phyloP scores from a whole-genome alignment of 2,797 vertebrate genomes.

The Diglossa cyanea region DNA sequence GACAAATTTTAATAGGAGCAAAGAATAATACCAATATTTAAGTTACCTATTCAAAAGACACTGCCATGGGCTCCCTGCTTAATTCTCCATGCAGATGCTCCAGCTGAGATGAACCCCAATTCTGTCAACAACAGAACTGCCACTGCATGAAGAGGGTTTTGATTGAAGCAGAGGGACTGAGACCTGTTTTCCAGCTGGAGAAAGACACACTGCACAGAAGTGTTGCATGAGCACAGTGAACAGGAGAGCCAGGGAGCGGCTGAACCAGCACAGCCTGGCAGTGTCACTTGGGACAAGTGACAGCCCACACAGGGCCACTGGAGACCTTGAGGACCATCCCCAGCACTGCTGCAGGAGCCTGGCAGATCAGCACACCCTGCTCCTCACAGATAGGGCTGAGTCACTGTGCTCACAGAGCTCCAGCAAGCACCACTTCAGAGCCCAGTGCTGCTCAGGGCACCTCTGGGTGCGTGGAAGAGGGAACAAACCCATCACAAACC shows the following conservation, averaged over 20 bases:
- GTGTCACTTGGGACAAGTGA: background rate
- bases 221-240: fast-evolving
- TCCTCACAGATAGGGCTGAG: background rate
- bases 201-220: background rate
- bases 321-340: background rate
- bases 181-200: background rate
- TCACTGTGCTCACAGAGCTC: background rate
- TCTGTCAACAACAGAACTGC: background rate
- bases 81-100: background rate
- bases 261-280: background rate
- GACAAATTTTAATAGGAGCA: background rate
- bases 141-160: background rate
- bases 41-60: background rate
- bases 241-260: background rate
- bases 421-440: background rate
- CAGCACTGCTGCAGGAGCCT: background rate
- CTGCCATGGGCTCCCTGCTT: background rate
- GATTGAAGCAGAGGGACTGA: background rate
- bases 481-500: background rate
- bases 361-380: background rate
- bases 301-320: background rate
- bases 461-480: background rate
- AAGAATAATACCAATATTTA: background rate
- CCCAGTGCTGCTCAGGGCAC: fast-evolving
- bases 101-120: background rate